These are phyloP conservation scores for Poeciliopsis retropinna DNA, from an alignment of 2,113 vertebrate species.

Conservation along the genomic window DNA sequence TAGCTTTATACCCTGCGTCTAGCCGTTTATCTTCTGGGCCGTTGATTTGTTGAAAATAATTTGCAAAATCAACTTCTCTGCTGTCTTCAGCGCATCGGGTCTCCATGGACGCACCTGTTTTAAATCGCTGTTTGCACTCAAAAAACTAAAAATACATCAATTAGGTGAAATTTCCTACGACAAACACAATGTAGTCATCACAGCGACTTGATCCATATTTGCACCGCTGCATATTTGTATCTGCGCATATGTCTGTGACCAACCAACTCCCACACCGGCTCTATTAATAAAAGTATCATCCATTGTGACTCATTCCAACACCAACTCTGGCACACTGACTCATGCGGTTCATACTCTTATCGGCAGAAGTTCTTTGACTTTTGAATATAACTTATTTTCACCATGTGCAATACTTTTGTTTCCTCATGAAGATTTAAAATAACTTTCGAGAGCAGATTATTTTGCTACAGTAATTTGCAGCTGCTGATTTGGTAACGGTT, in stretches of 20 bases:
- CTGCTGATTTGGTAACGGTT: conserved; percentile 38
- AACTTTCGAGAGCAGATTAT: conserved; percentile 39
- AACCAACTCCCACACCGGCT: conserved; percentile 54
- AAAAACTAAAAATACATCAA: conserved; percentile 14
- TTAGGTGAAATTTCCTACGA: conserved; percentile 9
- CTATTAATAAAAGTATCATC: conserved; percentile 68
- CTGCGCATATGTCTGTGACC: conserved; percentile 50
- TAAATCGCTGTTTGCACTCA: conserved; percentile 1
- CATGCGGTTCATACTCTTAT: conserved; percentile 48
- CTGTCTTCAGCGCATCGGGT: not conserved
- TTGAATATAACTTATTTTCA: conserved; percentile 40
- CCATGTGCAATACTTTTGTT: conserved; percentile 16
- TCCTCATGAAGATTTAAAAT: conserved; percentile 21
- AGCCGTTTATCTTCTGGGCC: not conserved
- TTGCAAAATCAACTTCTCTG: conserved; percentile 3
- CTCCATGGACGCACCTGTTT: conserved; percentile 10
- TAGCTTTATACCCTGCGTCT: not conserved
- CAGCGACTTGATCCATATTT: conserved; percentile 27
- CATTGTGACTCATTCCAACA: conserved; percentile 61
- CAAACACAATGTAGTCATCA: conserved; percentile 18
- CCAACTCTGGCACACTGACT: conserved; percentile 65
- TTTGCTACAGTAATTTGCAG: conserved; percentile 28
- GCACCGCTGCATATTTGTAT: conserved; percentile 23
- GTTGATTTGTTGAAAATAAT: conserved; percentile 11
- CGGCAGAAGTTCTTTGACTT: conserved; percentile 33